Conservation (phyloP, 2,113 vertebrate species). For the Trogon surrucura region DNA sequence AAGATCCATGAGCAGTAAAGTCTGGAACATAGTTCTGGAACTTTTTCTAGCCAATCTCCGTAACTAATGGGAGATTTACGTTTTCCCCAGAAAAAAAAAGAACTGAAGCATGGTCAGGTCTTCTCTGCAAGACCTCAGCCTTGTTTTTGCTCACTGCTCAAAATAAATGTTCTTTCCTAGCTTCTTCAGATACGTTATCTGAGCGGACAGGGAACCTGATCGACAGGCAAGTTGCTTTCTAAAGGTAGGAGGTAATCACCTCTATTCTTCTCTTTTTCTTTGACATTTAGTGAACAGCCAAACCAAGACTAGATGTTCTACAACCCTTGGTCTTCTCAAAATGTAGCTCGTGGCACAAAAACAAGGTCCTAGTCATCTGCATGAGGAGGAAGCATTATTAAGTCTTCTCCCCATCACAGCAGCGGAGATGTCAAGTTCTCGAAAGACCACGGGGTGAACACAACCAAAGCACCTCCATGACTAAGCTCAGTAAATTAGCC, state of each 20-base stretch:
- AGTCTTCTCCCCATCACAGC: not conserved
- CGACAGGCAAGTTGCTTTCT: not conserved
- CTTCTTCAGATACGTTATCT: not conserved
- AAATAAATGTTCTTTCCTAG: not conserved
- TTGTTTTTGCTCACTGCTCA: not conserved
- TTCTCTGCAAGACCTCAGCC: not conserved
- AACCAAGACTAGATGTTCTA: not conserved
- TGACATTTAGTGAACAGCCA: not conserved
- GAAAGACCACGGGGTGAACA: not conserved
- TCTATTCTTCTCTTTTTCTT: not conserved
- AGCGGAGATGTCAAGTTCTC: not conserved
- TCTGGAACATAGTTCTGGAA: not conserved
- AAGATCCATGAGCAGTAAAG: not conserved
- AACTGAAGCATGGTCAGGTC: not conserved
- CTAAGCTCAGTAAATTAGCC: not conserved
- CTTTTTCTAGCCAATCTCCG: not conserved
- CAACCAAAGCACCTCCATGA: not conserved
- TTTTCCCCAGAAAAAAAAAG: not conserved
- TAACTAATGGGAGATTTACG: not conserved
- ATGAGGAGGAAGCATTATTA: not conserved
- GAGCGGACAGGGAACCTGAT: not conserved
- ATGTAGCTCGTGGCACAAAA: not conserved
- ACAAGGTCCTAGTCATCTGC: not conserved
- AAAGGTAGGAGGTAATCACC: not conserved
- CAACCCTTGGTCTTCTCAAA: not conserved